These are phyloP conservation scores for Sphinx pinastri DNA, from an alignment of 2,888 invertebrate genomes.

Conservation along the genomic window DNA sequence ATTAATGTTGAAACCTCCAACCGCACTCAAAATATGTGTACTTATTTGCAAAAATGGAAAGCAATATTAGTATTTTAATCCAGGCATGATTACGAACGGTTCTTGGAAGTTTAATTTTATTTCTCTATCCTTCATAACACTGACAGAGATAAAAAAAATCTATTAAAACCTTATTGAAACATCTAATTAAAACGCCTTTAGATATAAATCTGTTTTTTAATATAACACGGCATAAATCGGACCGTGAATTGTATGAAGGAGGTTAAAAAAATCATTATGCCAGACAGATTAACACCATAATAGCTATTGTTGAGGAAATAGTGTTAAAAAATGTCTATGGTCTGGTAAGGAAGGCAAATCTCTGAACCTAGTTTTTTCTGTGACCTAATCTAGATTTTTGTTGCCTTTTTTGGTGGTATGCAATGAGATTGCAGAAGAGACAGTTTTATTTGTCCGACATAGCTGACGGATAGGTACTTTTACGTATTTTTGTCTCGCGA, in stretches of 20 bases:
- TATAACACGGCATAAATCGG: neutral
- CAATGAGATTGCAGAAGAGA: slow-evolving; percentile 4
- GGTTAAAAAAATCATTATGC: slow-evolving; percentile 1
- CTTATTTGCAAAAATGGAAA: no score
- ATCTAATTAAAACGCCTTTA: neutral
- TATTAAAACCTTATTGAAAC: neutral
- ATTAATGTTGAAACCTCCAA: no score
- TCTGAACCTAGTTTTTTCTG: slow-evolving; percentile 3
- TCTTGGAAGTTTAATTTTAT: no score
- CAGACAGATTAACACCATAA: slow-evolving; percentile 1
- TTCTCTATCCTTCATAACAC: no score
- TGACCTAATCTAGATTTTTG: slow-evolving; percentile 23
- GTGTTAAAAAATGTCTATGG: neutral
- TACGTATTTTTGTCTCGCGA: no score
- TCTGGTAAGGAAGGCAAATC: slow-evolving; percentile 4
- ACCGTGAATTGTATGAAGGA: neutral
- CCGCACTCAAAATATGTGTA: no score
- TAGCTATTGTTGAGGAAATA: slow-evolving; percentile 11
- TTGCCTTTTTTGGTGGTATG: neutral
- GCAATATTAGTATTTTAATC: no score
- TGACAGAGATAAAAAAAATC: no score
- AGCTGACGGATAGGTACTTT: no score
- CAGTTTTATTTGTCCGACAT: neutral
- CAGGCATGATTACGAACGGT: no score
- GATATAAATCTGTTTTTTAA: slow-evolving; percentile 11